Base-by-base conservation (phyloP, 2,797 vertebrate genomes). In the Loris lydekkerianus region DNA sequence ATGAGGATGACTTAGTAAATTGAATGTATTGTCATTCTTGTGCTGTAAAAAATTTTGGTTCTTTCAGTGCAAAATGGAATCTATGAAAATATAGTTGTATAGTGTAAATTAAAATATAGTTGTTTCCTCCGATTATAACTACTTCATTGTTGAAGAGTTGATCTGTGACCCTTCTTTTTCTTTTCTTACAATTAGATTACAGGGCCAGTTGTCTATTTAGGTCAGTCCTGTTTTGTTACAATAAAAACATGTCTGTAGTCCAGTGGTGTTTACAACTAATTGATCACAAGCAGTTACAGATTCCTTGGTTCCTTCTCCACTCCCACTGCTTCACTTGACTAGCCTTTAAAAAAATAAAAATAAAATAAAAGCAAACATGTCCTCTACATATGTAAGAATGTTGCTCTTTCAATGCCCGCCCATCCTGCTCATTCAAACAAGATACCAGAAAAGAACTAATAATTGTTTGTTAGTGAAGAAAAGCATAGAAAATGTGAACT, bases 181-280 rank as follows among this genome's bases (percentile, higher is more conserved):
- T 49, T 83, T 37, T 78, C 14, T 73, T 46, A 9, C 69, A 89
- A 83, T 90, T 94, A 86, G 81, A 95, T 94, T 65, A 61, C 53
- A 92, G 69, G 43, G 21, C 8, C 61, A 93, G 34, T 65, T 89
- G 29, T 88, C 63, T 88, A 72, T 90, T 88, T 95, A 95, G 88
- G 88, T 94, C 88, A 96, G 46, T 60, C 17, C 46, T 80, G 76
- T 31, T 89, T 88, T 94, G 82, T 95, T 84, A 82, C 56, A 91
- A 40, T 83, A 76, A 95, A 96, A 86, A 46, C 56, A 56, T 8
- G 3, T 75, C 23, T 49, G 10, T 1, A 49, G 46, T 49, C 10
- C 46, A 49, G 46, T 49, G 43, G 43, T 46, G 43, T 46, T 46
- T 46, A 46, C 43, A 46, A 46, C 43, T 46, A 46, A 46, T 46